Base-by-base conservation (phyloP, 2,113 vertebrate genomes). In the Salvator merianae region DNA sequence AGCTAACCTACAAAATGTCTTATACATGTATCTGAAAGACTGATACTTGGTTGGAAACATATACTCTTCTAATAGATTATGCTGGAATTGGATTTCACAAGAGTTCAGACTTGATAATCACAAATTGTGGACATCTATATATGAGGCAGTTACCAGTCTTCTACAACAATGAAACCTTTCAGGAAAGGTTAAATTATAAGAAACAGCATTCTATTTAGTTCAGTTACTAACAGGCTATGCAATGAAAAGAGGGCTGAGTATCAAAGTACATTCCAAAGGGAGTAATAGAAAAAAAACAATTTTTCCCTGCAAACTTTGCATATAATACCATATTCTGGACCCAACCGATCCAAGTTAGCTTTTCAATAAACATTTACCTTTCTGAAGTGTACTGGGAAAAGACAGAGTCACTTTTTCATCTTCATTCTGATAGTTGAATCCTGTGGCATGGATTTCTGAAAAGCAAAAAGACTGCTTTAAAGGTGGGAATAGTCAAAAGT, bases 331-430 rank as follows among this genome's bases (percentile, higher is more conserved):
- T 53, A 9, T 40, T 77, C 30, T 76, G 72, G 72, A 0, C 38
- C 0, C 55, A 20, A 74, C 55, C 34, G 2, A 86, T 73, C 22
- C 47, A 9, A 53, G 47, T 18, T 14, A 70, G 75, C 72, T 50
- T 4, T 32, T 28, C 12, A 82, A 30, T 16, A n/a, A 81, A 77
- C 6, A 88, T 3, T 94, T 91, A 99, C 99, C 98, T 96, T 97
- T 97, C 93, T 98, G 98, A 87, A 99, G 97, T 80, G 95, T 96
- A 70, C 97, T 98, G 85, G 98, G 98, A 91, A 99, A 99, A 50
- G 98, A 99, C 88, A 99, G 95, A n/a, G 99, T 99, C 88, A 99
- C 98, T 94, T 99, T 99, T 85, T 99, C 99, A 89, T 99, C 99
- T 94, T 99, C 98, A 1, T 99, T 99, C 65, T 99, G 98, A 90